Percentiles rank a stretch among this genome's conserved stretches.
Conservation (phyloP, 2,113 vertebrate genomes). For the Cepphus grylle region DNA sequence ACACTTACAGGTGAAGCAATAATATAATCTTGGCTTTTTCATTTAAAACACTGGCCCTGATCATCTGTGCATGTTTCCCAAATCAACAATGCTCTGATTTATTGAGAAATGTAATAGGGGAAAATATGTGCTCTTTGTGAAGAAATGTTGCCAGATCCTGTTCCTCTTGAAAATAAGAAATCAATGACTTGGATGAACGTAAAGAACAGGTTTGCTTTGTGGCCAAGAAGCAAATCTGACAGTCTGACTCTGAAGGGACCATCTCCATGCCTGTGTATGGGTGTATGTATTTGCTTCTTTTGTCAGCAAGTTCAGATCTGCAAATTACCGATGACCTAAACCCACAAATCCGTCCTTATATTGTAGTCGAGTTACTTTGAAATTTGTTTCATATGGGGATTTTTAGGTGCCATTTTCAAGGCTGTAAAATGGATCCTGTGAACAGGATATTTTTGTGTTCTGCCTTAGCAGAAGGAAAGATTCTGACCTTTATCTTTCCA, state of each 20-base stretch:
- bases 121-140: not conserved
- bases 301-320: not conserved
- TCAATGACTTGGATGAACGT: not conserved
- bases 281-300: not conserved
- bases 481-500: constrained; percentile 15
- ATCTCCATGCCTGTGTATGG: not conserved
- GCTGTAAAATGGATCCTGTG: not conserved
- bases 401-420: not conserved
- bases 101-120: not conserved
- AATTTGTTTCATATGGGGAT: not conserved
- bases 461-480: not conserved
- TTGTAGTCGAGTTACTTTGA: not conserved
- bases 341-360: not conserved
- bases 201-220: not conserved
- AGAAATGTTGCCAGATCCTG: not conserved
- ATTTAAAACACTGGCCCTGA: not conserved
- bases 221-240: not conserved
- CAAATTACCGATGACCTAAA: not conserved
- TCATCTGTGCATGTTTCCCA: not conserved
- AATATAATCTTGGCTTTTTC: not conserved
- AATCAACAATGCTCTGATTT: not conserved
- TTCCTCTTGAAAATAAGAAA: not conserved
- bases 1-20: not conserved
- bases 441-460: not conserved
- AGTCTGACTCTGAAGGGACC: not conserved